phyloP scores from a whole-genome alignment of 2,113 vertebrate species.

The Catharus bicknelli region DNA sequence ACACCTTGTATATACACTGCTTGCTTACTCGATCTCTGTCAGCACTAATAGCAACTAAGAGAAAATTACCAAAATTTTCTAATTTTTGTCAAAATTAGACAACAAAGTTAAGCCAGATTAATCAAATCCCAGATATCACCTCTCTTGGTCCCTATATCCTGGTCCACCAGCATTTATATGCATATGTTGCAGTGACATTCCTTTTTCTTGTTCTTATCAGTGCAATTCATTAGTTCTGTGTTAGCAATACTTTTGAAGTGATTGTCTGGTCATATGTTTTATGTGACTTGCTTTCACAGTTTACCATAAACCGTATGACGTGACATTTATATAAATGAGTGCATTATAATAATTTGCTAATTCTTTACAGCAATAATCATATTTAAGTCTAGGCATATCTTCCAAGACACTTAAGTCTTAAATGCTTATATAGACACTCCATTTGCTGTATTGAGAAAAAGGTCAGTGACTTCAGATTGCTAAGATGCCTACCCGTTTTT shows the following conservation, averaged over 20 bases:
- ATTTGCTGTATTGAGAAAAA: neutral
- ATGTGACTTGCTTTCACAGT: neutral
- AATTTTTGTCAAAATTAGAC: neutral
- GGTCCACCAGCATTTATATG: neutral
- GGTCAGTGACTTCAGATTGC: conserved; percentile 6
- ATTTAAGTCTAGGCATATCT: neutral
- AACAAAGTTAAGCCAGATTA: neutral
- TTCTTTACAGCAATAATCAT: neutral
- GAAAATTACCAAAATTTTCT: neutral
- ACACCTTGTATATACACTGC: neutral
- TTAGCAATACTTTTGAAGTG: neutral
- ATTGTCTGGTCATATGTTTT: neutral
- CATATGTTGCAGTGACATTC: neutral
- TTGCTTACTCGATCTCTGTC: neutral
- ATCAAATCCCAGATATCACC: neutral
- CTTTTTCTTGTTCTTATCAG: neutral
- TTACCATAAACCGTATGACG: fast-evolving
- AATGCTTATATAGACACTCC: neutral
- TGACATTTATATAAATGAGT: neutral
- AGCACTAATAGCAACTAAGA: neutral
- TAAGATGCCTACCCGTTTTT: neutral
- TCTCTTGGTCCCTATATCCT: neutral
- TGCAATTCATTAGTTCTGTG: neutral
- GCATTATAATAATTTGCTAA: neutral
- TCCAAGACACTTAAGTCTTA: neutral